Evolutionary conservation across 2,888 invertebrate genomes (phyloP), one percentile per base, ranked within the genome.

Genomic region (Campoplex capitator): DNA sequence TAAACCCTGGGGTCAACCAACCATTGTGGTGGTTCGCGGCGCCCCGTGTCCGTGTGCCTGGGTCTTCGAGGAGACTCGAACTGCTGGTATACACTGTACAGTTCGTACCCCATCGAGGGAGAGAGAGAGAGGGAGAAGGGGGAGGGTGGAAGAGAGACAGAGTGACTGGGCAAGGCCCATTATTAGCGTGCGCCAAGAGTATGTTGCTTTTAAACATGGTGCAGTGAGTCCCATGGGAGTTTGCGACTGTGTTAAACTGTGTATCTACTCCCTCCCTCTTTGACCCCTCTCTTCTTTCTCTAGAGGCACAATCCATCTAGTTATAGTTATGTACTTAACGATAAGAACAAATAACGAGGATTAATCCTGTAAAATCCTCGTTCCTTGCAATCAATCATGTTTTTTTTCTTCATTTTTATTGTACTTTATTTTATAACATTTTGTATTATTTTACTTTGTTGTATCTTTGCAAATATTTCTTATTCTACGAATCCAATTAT

Each of bases 1-100:
- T 86, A 86, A 86, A 86, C 87, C 79, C 58, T 56, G 87, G 81
- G 87, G 87, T 87, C 87, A 87, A 83, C 70, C 84, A 58, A 65
- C 67, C 87, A 85, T 87, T 82, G 84, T 86, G 79, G 83, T 87
- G 23, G 23, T 85, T 70, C 82, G 84, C 74, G 84, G 84, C 71
- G 87, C 75, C 51, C 35, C 70, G 42, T 70, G 70, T 58, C 82
- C 71, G 65, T 79, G 81, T 80, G 75, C 84, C 76, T 76, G 77
- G 56, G 81, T 71, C 79, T 71, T 80, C 79, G 71, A 62, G 42
- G 71, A 62, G 42, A 70, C 45, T 80, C 56, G 51, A 71, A 71
- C 79, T 51, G 16, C 79, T 51, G 16, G 70, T 58, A 70, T 78
- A 70, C 54, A 58, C 38, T 32, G 56, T 74, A 76, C 62, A 54